Conservation (phyloP, 2,797 vertebrate genomes). For the Selene dorsalis region DNA sequence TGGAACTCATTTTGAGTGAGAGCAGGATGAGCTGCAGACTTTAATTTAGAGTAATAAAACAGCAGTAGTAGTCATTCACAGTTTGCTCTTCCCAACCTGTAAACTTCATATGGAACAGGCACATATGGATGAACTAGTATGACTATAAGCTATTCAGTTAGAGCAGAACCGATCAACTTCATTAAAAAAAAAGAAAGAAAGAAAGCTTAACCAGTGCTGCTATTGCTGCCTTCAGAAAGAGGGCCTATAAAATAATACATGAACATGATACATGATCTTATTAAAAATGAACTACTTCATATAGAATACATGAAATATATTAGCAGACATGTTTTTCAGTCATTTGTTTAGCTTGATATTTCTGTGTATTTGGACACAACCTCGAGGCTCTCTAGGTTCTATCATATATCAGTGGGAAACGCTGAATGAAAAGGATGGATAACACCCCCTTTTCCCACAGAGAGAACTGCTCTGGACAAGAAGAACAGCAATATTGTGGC, state of each 20-base stretch:
- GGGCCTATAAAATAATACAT: too few species aligned
- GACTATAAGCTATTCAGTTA: background rate
- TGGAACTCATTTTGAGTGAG: slow-evolving; percentile 44
- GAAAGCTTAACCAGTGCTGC: background rate
- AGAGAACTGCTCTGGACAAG: slow-evolving; percentile 65
- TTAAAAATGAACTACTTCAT: background rate
- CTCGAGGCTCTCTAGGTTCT: slow-evolving; percentile 27
- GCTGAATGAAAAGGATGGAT: slow-evolving; percentile 53
- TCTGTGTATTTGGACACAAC: slow-evolving; percentile 43
- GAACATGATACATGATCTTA: background rate
- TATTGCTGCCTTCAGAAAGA: background rate
- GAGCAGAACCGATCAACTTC: background rate
- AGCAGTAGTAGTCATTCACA: background rate
- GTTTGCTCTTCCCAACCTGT: background rate
- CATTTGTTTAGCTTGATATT: slow-evolving; percentile 20
- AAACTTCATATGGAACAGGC: background rate
- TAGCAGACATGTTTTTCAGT: slow-evolving; percentile 5
- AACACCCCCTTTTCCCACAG: slow-evolving; percentile 57
- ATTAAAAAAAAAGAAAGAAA: too few species aligned
- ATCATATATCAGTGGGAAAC: slow-evolving; percentile 46
- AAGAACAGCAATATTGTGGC: slow-evolving; percentile 76
- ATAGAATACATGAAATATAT: background rate
- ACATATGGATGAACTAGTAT: background rate
- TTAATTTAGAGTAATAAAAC: slow-evolving; percentile 11
- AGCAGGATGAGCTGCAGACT: slow-evolving; percentile 40